phyloP scores from a whole-genome alignment of 2,797 vertebrate species.

The Decapterus maruadsi region DNA sequence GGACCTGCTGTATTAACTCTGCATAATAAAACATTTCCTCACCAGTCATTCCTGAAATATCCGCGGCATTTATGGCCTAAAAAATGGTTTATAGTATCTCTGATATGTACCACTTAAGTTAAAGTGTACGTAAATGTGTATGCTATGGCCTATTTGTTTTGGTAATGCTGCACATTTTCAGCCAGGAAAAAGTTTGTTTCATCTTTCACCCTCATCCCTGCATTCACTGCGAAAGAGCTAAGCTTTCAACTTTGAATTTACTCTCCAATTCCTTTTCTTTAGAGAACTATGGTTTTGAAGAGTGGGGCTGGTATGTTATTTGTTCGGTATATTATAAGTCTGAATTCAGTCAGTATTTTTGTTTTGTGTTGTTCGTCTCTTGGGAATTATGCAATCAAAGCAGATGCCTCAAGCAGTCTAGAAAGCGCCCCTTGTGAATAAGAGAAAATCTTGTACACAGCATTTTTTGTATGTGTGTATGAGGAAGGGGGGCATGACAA shows the following conservation, averaged over 20 bases:
- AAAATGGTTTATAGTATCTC: slow-evolving; percentile 54
- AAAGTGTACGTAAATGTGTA: slow-evolving; percentile 70
- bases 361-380: slow-evolving; percentile 85
- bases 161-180: slow-evolving; percentile 73
- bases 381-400: slow-evolving; percentile 87
- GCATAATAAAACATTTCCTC: slow-evolving; percentile 71
- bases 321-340: slow-evolving; percentile 87
- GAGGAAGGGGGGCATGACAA: slow-evolving; percentile 82
- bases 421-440: slow-evolving; percentile 86
- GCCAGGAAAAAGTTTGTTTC: slow-evolving; percentile 75
- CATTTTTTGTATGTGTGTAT: slow-evolving; percentile 85
- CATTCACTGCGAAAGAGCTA: slow-evolving; percentile 73
- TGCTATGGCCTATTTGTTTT: slow-evolving; percentile 78
- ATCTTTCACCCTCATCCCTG: slow-evolving; percentile 75
- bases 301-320: slow-evolving; percentile 85
- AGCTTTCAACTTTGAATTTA: slow-evolving; percentile 86
- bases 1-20: slow-evolving; percentile 77
- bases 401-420: slow-evolving; percentile 87
- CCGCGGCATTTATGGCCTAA: slow-evolving; percentile 48
- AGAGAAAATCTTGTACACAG: slow-evolving; percentile 87
- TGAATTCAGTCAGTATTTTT: slow-evolving; percentile 88
- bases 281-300: slow-evolving; percentile 84
- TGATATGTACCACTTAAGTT: slow-evolving; percentile 70
- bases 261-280: slow-evolving; percentile 84
- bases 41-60: slow-evolving; percentile 59